Evolutionary conservation across 2,797 vertebrate genomes (phyloP).

Genomic region (Anomalospiza imberbis): DNA sequence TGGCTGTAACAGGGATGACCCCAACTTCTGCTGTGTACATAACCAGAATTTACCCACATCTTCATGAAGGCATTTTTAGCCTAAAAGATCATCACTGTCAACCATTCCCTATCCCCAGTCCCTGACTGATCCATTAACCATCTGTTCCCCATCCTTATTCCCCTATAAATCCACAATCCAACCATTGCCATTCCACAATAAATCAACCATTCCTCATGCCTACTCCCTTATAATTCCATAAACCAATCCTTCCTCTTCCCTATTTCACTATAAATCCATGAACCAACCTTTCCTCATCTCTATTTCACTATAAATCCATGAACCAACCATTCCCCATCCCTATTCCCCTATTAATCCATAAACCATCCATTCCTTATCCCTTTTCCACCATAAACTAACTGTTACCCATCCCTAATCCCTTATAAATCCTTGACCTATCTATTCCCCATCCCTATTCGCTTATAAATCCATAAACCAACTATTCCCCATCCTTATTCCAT

Average conservation of each 20-base stretch:
- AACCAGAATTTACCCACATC: background rate
- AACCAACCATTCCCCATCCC: background rate
- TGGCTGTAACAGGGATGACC: accelerated
- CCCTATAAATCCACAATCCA: accelerated
- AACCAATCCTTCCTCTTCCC: background rate
- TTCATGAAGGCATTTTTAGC: background rate
- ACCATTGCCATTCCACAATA: background rate
- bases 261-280: background rate
- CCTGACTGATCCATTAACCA: background rate
- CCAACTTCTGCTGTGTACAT: background rate
- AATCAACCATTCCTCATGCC: background rate
- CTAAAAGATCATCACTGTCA: background rate
- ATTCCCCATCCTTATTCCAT: background rate
- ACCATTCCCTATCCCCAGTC: background rate
- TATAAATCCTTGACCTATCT: no score
- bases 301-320: background rate
- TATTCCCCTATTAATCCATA: background rate
- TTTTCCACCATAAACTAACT: background rate
- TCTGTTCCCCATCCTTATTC: background rate
- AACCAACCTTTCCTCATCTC: background rate
- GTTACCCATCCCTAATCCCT: background rate
- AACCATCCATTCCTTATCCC: no score
- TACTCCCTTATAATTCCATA: accelerated
- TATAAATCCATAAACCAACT: background rate
- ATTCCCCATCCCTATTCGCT: background rate